Evolutionary conservation across 2,797 vertebrate genomes (phyloP).

Genomic region (Molossus molossus): DNA sequence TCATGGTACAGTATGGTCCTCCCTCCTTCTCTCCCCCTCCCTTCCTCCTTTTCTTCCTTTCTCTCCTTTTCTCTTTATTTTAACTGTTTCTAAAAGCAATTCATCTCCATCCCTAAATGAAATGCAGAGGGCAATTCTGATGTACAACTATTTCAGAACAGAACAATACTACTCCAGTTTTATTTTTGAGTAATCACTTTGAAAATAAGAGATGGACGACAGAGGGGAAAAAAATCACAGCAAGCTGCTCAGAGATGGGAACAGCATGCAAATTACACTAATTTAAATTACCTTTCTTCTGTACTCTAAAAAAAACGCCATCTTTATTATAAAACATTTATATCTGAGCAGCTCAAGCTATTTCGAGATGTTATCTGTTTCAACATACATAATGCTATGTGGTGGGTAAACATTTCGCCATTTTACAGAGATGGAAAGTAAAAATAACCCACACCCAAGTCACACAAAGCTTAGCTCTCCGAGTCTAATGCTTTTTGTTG

Average conservation of each 20-base stretch:
- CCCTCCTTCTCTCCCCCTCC: background rate
- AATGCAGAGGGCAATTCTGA: slow-evolving; percentile 61
- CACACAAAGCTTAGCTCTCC: slow-evolving; percentile 34
- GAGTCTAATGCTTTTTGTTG: slow-evolving; percentile 27
- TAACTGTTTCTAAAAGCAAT: slow-evolving; percentile 48
- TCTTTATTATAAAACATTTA: slow-evolving; percentile 76
- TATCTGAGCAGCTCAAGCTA: slow-evolving; percentile 58
- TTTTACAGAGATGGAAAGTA: background rate
- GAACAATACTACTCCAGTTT: slow-evolving; percentile 41
- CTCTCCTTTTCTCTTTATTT: background rate
- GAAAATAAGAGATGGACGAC: slow-evolving; percentile 68
- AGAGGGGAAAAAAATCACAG: slow-evolving; percentile 53
- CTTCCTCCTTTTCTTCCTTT: background rate
- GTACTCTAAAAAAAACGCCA: slow-evolving; percentile 69
- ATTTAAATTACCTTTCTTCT: slow-evolving; percentile 77
- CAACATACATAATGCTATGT: slow-evolving; percentile 30
- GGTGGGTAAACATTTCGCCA: background rate
- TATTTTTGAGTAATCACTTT: slow-evolving; percentile 76
- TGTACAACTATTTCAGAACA: slow-evolving; percentile 45
- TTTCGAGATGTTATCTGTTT: slow-evolving; percentile 71
- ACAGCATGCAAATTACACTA: slow-evolving; percentile 71
- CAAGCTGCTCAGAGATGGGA: slow-evolving; percentile 64
- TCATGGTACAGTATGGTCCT: background rate
- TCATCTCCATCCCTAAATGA: slow-evolving; percentile 45
- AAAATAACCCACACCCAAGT: background rate